phyloP scores from a whole-genome alignment of 1,140 invertebrate species.

The Zaprionus tsacasi region DNA sequence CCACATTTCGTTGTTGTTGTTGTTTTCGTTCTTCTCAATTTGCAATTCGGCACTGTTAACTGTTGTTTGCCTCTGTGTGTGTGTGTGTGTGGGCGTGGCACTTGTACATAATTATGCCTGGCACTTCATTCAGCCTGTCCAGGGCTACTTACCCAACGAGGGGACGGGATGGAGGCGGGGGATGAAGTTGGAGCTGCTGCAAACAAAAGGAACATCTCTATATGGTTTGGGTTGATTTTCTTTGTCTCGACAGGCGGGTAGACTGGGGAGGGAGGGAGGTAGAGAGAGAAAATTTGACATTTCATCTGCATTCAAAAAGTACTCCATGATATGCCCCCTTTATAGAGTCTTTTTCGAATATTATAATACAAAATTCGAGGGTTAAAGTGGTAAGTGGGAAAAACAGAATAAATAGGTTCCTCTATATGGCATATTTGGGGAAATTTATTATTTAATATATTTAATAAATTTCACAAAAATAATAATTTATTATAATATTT shows the following conservation, averaged over 20 bases:
- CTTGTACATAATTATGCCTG: conserved; percentile 65
- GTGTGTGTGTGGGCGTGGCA: conserved; percentile 59
- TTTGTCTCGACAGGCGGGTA: not conserved
- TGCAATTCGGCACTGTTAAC: conserved; percentile 66
- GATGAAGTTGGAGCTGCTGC: not conserved
- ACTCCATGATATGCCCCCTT: not conserved
- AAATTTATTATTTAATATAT: too few relatives aligned
- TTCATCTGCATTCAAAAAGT: conserved; percentile 51
- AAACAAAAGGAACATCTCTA: conserved; percentile 31
- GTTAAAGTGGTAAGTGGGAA: not conserved
- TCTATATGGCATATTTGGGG: too few relatives aligned
- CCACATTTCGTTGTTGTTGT: conserved; percentile 8
- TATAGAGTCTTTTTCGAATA: not conserved
- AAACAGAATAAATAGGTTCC: too few relatives aligned
- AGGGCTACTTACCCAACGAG: conserved; percentile 46
- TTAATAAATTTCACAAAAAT: too few relatives aligned
- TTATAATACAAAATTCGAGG: not conserved
- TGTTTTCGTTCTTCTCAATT: conserved; percentile 54
- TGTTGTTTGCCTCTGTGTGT: conserved; percentile 40
- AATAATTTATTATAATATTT: too few relatives aligned
- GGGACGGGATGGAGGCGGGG: not conserved
- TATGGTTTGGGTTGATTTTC: conserved; percentile 24
- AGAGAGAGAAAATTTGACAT: conserved; percentile 49
- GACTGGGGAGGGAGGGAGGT: not conserved
- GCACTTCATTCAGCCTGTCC: conserved; percentile 59